Evolutionary conservation across 2,113 vertebrate species (phyloP).

Genomic region (Puffinus mauretanicus): DNA sequence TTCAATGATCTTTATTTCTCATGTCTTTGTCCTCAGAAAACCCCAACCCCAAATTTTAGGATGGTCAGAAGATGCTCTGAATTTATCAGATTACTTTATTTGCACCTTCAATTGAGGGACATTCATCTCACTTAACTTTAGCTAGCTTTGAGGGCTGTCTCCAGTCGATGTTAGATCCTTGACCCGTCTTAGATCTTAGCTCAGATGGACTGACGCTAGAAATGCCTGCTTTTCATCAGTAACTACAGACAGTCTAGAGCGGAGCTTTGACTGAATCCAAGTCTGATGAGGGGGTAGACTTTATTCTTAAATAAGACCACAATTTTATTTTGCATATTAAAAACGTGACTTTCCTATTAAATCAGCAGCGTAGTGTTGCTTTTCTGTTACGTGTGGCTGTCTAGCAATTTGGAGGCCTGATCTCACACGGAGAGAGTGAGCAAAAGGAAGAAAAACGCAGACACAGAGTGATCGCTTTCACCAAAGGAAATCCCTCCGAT

Average conservation of each 20-base stretch:
- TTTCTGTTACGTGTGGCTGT: background rate
- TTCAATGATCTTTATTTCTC: background rate
- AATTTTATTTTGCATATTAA: background rate
- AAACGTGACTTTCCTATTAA: background rate
- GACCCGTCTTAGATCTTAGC: background rate
- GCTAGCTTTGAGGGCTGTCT: background rate
- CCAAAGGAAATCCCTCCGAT: constrained; percentile 41
- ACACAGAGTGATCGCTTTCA: constrained; percentile 11
- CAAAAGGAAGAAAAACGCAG: background rate
- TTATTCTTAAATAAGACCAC: background rate
- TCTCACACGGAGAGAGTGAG: background rate
- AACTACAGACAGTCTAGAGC: background rate
- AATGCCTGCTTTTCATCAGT: background rate
- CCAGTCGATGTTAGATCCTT: background rate
- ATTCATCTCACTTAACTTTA: background rate
- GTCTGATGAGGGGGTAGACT: background rate
- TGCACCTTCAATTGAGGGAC: background rate
- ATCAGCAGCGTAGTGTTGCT: background rate
- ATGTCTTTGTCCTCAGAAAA: background rate
- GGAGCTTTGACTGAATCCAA: background rate
- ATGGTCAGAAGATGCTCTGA: background rate
- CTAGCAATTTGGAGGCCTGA: background rate
- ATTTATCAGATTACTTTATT: background rate
- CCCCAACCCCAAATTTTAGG: background rate
- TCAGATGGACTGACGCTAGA: background rate